phyloP scores from a whole-genome alignment of 2,888 invertebrate species.

The Aphodius sticticus region DNA sequence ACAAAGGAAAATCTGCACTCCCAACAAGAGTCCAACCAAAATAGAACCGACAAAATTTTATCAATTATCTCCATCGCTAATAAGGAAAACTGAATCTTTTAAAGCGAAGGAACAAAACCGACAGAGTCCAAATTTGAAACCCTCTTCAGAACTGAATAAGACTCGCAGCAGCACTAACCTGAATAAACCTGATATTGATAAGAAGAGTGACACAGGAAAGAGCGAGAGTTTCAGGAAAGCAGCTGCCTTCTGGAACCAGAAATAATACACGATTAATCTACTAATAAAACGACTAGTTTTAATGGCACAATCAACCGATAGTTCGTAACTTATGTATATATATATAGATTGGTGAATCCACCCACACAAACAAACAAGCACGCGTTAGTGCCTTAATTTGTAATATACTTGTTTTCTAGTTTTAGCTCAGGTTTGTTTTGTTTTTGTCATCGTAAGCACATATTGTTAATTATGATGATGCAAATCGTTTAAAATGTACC shows the following conservation, averaged over 20 bases:
- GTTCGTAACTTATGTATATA: constrained; percentile 25
- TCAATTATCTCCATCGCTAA: constrained; percentile 58
- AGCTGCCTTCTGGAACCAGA: constrained; percentile 58
- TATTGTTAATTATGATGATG: neutral
- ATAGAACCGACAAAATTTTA: constrained; percentile 40
- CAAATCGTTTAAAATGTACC: constrained; percentile 29
- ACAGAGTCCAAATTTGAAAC: constrained; percentile 23
- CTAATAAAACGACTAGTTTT: neutral
- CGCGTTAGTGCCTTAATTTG: constrained; percentile 40
- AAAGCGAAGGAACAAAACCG: constrained; percentile 53
- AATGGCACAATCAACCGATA: neutral
- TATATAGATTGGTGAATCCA: constrained; percentile 28
- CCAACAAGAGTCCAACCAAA: constrained; percentile 15
- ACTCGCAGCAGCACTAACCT: neutral
- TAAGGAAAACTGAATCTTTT: constrained; percentile 61
- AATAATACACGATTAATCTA: constrained; percentile 37
- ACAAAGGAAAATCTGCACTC: constrained; percentile 7
- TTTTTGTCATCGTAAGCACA: constrained; percentile 27
- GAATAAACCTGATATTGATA: neutral
- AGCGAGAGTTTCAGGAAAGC: constrained; percentile 58
- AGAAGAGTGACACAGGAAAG: constrained; percentile 49
- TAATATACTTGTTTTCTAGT: constrained; percentile 44
- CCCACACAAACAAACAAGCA: constrained; percentile 26
- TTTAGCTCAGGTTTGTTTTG: constrained; percentile 45
- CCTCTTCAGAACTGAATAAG: constrained; percentile 9